Base-by-base conservation (phyloP, 2,797 vertebrate genomes). In the Crax fasciolata region DNA sequence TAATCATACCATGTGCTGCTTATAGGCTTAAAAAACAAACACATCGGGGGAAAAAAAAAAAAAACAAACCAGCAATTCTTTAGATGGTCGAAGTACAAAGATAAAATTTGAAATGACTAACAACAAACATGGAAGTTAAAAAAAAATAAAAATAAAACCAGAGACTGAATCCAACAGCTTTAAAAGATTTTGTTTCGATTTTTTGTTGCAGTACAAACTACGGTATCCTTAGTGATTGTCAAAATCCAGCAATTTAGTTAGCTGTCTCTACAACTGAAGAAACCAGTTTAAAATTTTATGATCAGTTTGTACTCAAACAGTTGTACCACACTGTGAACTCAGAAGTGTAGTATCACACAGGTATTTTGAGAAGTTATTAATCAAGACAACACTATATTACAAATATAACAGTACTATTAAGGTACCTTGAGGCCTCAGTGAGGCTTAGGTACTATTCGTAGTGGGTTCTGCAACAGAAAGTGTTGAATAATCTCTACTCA, bases 1-100 rank as follows among this genome's bases (percentile, higher is more conserved):
- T 99, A 99, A 97, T 99, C 99, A 14, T 99, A 99, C 99, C 99
- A 99, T 13, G 99, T 99, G 97, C 99, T 99, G 98, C 99, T 99
- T 97, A 99, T 99, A 63, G 99, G 99, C 99, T 99, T 97, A 77
- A 91, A 84, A 96, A 94, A 24, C 38, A 87, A 97, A 90, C 2
- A 35, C 35, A 35, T 35, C 35, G 35, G 8, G 35, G n/a, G n/a
- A n/a, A n/a, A 52, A 61, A 89, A 61, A 19, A 58, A 3, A 75
- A 67, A 35, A 63, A 57, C 61, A 35, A 32, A 16, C 90, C 24
- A 73, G 7, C 16, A 91, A 54, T 5, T 38, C 58, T 71, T 90
- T 9, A 78, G 23, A 82, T 30, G 49, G 46, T 6, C 11, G 23
- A 46, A 57, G 6, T 39, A 61, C 9, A 84, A 86, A 25, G 55